These are phyloP conservation scores for Ennomos erosarius DNA, from an alignment of 2,888 invertebrate genomes.

Conservation along the genomic window DNA sequence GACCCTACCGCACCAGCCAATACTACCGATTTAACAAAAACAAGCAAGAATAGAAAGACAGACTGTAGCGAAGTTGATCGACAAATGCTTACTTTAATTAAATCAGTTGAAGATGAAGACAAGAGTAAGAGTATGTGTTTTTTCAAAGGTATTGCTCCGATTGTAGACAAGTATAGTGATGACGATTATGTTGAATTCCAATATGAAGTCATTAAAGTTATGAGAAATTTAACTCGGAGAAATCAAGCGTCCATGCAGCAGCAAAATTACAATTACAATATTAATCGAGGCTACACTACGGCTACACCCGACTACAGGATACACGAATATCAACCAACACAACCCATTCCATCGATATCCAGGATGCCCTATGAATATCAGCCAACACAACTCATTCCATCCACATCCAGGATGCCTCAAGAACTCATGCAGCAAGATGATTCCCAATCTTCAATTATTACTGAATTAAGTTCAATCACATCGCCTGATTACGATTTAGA, in stretches of 20 bases:
- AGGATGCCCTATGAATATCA: constrained; percentile 36
- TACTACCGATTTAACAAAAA: constrained; percentile 39
- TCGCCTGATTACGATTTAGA: constrained; percentile 38
- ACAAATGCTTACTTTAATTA: constrained; percentile 36
- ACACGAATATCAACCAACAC: constrained; percentile 11
- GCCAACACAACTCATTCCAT: constrained; percentile 22
- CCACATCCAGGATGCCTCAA: constrained; percentile 37
- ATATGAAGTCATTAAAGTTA: constrained; percentile 42
- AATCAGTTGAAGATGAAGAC: constrained; percentile 32
- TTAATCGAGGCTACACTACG: constrained; percentile 11
- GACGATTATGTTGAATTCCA: constrained; percentile 45
- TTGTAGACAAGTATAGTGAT: constrained; percentile 43
- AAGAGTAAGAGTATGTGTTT: constrained; percentile 37
- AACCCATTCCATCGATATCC: constrained; percentile 27
- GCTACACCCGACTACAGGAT: constrained; percentile 20
- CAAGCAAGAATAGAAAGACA: constrained; percentile 43
- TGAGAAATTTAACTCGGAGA: constrained; percentile 38
- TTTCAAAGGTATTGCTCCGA: constrained; percentile 43
- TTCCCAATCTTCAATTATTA: constrained; percentile 39
- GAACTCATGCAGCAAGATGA: constrained; percentile 42
- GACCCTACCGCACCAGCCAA: constrained; percentile 41
- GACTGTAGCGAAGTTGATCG: constrained; percentile 37
- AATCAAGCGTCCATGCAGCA: constrained; percentile 26
- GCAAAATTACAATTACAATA: constrained; percentile 14
- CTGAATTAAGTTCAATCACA: constrained; percentile 41